Evolutionary conservation across 2,113 vertebrate genomes (phyloP).

Genomic region (Actenoides hombroni): DNA sequence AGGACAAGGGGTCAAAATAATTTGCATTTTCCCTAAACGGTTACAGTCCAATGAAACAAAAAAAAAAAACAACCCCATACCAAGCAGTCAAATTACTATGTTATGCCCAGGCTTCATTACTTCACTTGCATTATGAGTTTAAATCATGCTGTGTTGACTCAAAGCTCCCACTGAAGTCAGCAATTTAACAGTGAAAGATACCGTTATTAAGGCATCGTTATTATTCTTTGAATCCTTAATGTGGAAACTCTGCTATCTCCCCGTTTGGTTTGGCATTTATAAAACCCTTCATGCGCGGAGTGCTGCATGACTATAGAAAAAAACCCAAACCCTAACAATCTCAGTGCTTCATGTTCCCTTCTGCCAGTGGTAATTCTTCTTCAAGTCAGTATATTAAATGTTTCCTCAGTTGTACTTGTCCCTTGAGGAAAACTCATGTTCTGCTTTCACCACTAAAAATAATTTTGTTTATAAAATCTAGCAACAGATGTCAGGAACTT

Average conservation of each 20-base stretch:
- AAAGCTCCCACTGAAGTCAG: neutral
- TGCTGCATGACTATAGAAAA: neutral
- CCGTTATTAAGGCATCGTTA: neutral
- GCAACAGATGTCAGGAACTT: neutral
- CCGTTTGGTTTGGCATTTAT: neutral
- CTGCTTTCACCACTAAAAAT: neutral
- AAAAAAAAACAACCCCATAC: neutral
- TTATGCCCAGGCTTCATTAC: neutral
- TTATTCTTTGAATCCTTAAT: neutral
- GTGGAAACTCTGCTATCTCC: neutral
- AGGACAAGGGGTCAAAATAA: neutral
- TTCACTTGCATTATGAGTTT: neutral
- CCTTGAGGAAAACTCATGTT: neutral
- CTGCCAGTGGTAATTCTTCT: neutral
- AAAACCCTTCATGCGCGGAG: neutral
- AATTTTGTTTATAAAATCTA: neutral
- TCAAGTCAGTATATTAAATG: neutral
- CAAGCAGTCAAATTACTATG: neutral
- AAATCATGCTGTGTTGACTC: neutral
- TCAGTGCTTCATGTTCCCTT: neutral
- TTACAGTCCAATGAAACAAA: neutral
- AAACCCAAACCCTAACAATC: too few relatives aligned
- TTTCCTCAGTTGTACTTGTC: neutral
- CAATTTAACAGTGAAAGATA: neutral
- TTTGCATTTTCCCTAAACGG: neutral